These are phyloP conservation scores for Anolis sagrei DNA, from an alignment of 2,113 vertebrate species.

Conservation along the genomic window DNA sequence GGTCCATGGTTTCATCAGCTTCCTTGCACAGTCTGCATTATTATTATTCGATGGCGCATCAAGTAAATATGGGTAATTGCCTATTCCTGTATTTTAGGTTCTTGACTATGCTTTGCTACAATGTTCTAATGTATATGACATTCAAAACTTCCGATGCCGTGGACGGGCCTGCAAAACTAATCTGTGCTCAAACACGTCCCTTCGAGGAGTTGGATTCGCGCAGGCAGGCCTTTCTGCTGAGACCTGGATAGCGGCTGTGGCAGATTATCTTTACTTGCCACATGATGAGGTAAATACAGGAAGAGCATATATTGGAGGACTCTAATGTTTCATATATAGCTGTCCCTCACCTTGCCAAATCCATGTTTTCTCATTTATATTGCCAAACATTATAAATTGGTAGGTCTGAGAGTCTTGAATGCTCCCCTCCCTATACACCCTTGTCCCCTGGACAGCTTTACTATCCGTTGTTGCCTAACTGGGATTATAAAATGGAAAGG, in stretches of 20 bases:
- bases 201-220: constrained; percentile 85
- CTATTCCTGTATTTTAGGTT: constrained; percentile 56
- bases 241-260: constrained; percentile 83
- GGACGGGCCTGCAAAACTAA: constrained; percentile 82
- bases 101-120: constrained; percentile 76
- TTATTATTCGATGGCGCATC: no score
- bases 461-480: neutral
- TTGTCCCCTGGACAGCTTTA: neutral
- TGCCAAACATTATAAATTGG: neutral
- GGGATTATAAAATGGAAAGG: no score
- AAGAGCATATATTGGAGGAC: neutral
- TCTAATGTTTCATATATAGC: neutral
- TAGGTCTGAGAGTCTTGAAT: no score
- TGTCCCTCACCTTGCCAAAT: neutral
- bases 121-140: constrained; percentile 81
- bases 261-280: constrained; percentile 71
- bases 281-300: constrained; percentile 45
- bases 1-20: no score
- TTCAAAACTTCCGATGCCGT: constrained; percentile 80
- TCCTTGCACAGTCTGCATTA: no score
- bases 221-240: constrained; percentile 78
- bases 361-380: neutral
- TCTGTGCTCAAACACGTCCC: constrained; percentile 88
- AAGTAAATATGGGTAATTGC: neutral
- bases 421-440: neutral